These are phyloP conservation scores for Clanis bilineata DNA, from an alignment of 2,888 invertebrate species.

Conservation along the genomic window DNA sequence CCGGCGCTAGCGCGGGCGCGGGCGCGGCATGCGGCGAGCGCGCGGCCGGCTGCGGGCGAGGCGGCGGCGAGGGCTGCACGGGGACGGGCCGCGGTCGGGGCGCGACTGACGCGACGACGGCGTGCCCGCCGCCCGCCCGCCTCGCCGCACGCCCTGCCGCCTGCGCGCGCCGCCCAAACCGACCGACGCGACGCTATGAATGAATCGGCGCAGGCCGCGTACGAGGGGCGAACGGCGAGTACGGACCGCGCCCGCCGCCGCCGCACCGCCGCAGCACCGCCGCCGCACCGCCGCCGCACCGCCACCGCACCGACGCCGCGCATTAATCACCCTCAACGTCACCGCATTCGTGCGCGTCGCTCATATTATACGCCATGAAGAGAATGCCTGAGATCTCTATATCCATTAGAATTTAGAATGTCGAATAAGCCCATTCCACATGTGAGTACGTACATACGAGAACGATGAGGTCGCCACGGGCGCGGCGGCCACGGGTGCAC, in stretches of 20 bases:
- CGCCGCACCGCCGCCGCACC: neutral
- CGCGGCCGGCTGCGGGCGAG: slow-evolving; percentile 57
- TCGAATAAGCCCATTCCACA: neutral
- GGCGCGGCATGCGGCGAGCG: slow-evolving; percentile 63
- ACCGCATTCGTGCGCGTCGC: neutral
- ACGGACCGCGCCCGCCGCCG: slow-evolving; percentile 5
- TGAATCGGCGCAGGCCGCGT: slow-evolving; percentile 17
- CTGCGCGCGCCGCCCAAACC: slow-evolving; percentile 18
- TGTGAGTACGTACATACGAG: neutral
- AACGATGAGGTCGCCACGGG: neutral
- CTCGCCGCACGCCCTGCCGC: slow-evolving; percentile 30
- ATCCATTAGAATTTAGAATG: neutral
- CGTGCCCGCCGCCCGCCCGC: slow-evolving; percentile 34
- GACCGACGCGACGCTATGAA: slow-evolving; percentile 20
- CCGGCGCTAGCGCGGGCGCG: slow-evolving; percentile 62
- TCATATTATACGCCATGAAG: neutral
- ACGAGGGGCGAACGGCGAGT: slow-evolving; percentile 8
- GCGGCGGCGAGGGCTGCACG: slow-evolving; percentile 52
- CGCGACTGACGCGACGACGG: slow-evolving; percentile 52
- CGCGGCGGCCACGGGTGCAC: neutral
- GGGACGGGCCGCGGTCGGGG: slow-evolving; percentile 58
- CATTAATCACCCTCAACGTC: neutral
- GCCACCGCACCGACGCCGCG: neutral
- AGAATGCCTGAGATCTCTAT: neutral
- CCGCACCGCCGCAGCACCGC: neutral